A percentile compares a stretch with the other conserved stretches of the same genome.
These are phyloP conservation scores for Steatornis caripensis DNA, from an alignment of 2,113 vertebrate genomes.

Conservation along the genomic window DNA sequence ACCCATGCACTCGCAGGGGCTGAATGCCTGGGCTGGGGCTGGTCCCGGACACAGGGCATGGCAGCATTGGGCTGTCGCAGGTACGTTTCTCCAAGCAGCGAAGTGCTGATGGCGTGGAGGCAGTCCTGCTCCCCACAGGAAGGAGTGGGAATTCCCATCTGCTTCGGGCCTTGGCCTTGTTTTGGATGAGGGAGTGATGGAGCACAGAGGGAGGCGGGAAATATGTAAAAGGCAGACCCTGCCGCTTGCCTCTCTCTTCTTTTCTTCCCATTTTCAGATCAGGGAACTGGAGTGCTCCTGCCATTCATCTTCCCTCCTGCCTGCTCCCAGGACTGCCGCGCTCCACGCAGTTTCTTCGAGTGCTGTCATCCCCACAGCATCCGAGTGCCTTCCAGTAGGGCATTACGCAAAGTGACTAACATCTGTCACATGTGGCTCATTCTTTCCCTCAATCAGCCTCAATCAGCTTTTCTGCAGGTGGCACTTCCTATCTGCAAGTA, in stretches of 20 bases:
- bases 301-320: not conserved
- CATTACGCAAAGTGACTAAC: slow-evolving; percentile 9
- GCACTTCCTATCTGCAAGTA: slow-evolving; percentile 42
- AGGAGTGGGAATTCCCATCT: not conserved
- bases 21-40: accelerated
- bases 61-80: not conserved
- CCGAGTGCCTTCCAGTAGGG: slow-evolving; percentile 36
- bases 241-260: not conserved
- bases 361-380: slow-evolving; percentile 32
- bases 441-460: slow-evolving; percentile 59
- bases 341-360: not conserved
- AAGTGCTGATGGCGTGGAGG: accelerated
- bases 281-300: not conserved
- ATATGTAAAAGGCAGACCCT: not conserved
- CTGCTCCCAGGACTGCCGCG: not conserved
- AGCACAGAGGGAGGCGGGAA: not conserved
- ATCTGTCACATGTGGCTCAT: slow-evolving; percentile 57
- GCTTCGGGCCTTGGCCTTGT: not conserved
- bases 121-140: not conserved
- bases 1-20: accelerated
- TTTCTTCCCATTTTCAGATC: not conserved
- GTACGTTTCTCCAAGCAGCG: accelerated
- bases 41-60: accelerated
- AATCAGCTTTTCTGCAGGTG: slow-evolving; percentile 57
- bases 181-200: not conserved